Evolutionary conservation across 2,888 invertebrate species (phyloP).

Genomic region (Torymus texanus): DNA sequence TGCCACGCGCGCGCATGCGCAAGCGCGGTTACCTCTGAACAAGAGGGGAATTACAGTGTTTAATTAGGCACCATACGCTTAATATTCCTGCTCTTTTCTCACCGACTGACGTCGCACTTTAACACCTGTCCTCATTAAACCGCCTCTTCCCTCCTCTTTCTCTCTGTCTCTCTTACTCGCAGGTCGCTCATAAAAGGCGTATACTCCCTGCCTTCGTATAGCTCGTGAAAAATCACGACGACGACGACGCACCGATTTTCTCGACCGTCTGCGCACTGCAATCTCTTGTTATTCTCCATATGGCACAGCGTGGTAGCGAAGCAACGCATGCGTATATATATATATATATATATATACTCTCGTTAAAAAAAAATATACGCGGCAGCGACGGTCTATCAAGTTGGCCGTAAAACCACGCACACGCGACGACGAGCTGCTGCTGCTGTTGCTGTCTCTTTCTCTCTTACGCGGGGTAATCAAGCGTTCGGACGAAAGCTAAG

Average conservation of each 20-base stretch:
- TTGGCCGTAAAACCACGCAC: neutral
- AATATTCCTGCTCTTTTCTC: slow-evolving; percentile 10
- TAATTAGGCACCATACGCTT: neutral
- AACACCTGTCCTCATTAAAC: slow-evolving; percentile 24
- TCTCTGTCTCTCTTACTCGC: neutral
- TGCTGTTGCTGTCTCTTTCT: no score
- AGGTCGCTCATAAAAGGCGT: neutral
- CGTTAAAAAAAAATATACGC: slow-evolving; percentile 25
- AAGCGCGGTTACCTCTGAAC: neutral
- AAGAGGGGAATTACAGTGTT: neutral
- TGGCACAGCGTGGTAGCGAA: neutral
- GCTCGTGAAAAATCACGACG: slow-evolving; percentile 2
- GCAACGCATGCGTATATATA: no score
- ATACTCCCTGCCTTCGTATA: neutral
- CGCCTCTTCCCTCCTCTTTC: neutral
- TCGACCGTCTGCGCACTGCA: neutral
- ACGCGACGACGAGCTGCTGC: neutral
- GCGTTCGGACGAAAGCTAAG: slow-evolving; percentile 3
- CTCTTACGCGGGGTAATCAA: neutral
- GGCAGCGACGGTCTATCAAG: slow-evolving; percentile 1
- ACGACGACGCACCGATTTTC: slow-evolving; percentile 9
- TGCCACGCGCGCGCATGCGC: no score
- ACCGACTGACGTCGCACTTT: neutral
- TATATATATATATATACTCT: neutral
- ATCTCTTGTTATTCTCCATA: slow-evolving; percentile 5